Conservation (phyloP, 2,888 invertebrate species). For the Idaea straminata region DNA sequence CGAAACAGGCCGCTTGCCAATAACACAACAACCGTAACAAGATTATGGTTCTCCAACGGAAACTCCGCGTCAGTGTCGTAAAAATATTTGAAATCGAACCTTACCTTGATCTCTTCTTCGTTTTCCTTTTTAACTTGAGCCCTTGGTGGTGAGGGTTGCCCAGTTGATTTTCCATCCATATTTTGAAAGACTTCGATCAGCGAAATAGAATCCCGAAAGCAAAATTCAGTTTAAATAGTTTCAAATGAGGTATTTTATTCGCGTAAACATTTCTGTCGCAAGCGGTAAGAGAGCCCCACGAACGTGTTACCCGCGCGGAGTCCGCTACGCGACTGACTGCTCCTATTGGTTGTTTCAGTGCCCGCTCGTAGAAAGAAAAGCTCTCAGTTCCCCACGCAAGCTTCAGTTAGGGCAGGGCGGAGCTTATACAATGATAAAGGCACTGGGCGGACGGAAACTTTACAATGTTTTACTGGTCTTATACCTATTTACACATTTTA, state of each 20-base stretch:
- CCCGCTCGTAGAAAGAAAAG: slow-evolving; percentile 39
- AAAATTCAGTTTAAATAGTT: slow-evolving; percentile 21
- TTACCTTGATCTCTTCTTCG: slow-evolving; percentile 89
- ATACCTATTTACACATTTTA: too few relatives aligned
- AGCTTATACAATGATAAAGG: slow-evolving; percentile 48
- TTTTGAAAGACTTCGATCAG: slow-evolving; percentile 15
- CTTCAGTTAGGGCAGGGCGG: slow-evolving; percentile 62
- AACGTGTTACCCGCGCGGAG: slow-evolving; percentile 42
- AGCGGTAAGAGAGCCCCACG: slow-evolving; percentile 10
- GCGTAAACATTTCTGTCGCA: slow-evolving; percentile 63
- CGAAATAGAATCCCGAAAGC: slow-evolving; percentile 7
- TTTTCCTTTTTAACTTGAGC: slow-evolving; percentile 84
- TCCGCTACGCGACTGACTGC: slow-evolving; percentile 51
- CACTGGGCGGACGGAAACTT: slow-evolving; percentile 27
- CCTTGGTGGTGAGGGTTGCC: slow-evolving; percentile 60
- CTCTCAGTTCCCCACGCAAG: slow-evolving; percentile 55
- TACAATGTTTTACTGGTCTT: not conserved
- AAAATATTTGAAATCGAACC: slow-evolving; percentile 41
- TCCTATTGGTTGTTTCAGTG: slow-evolving; percentile 37
- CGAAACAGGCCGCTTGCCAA: slow-evolving; percentile 71
- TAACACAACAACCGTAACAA: slow-evolving; percentile 58
- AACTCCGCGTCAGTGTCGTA: slow-evolving; percentile 53
- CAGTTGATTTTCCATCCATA: slow-evolving; percentile 77
- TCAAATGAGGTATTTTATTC: slow-evolving; percentile 43
- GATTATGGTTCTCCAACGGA: slow-evolving; percentile 65